phyloP scores from a whole-genome alignment of 2,797 vertebrate species.

The Merluccius polli region DNA sequence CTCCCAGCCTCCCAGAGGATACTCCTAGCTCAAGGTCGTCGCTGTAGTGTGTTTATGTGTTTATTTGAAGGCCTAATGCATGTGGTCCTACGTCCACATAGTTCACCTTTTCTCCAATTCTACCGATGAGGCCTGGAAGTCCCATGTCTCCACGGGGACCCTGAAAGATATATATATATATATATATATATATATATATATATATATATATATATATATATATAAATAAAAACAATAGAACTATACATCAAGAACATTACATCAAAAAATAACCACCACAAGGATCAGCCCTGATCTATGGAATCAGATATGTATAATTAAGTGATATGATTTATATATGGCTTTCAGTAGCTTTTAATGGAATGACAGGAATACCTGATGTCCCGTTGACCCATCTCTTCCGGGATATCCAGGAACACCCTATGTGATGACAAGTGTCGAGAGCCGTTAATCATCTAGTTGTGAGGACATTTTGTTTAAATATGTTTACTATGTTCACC shows the following conservation, averaged over 20 bases:
- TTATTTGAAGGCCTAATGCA: background rate
- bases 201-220: no score
- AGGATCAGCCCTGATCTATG: background rate
- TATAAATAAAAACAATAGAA: no score
- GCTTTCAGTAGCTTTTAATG: background rate
- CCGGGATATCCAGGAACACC: slow-evolving; percentile 47
- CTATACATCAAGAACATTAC: no score
- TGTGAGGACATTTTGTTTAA: background rate
- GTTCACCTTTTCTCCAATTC: slow-evolving; percentile 51
- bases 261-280: background rate
- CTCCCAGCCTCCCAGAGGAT: background rate
- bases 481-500: slow-evolving; percentile 24
- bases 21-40: background rate
- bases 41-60: background rate
- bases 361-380: slow-evolving; percentile 33
- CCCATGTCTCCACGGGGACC: slow-evolving; percentile 41
- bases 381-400: slow-evolving; percentile 34
- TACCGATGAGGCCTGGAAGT: slow-evolving; percentile 51
- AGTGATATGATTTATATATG: background rate
- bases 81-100: background rate
- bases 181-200: no score
- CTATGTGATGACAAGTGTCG: slow-evolving; percentile 25
- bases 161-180: slow-evolving; percentile 32
- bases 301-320: background rate
- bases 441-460: background rate